Base-by-base conservation (phyloP, 1,140 invertebrate species). In the Euschistus heros region DNA sequence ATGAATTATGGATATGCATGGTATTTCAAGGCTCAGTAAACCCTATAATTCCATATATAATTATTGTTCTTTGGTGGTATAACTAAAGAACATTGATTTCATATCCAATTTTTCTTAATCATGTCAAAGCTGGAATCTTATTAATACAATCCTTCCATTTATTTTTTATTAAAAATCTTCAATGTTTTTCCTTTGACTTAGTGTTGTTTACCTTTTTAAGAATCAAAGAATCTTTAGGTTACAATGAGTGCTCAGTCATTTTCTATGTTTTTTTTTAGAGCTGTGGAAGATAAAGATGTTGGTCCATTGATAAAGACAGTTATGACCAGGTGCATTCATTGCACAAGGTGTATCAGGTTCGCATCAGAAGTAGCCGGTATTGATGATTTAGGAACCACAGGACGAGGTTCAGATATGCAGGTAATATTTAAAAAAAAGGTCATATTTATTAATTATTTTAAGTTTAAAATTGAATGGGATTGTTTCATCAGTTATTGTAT, bases 241-340 rank as follows among this genome's bases (percentile, higher is more conserved):
- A 6, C 61, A 63, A 44, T 44, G 10, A 63, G 22, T 37, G 27
- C 14, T 61, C n/a, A n/a, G n/a, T n/a, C n/a, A n/a, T n/a, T n/a
- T n/a, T n/a, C n/a, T n/a, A 22, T 44, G 24, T 60, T 66, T 14
- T 70, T 37, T 72, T 72, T 63, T 70, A 88, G 95, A 71, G 96
- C 97, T 72, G 96, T 99, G 1, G 97, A 99, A 79, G 97, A 99
- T 75, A 99, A 99, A 78, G 92, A 99, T 79, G 87, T 99, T 70
- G 97, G 97, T 3, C 97, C 97, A 17, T 76, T 99, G 37, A 88
- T 99, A 2, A 99, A 99, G 77, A 99, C 97, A 0, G 89, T 97
- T n/a, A 99, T 99, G 97, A 99, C 95, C 0, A 83, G 97, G 62
- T 99, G 97, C 76, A 99, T 99, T 75, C 97, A 99, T 75, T 99